Evolutionary conservation across 1,140 invertebrate genomes (phyloP), one percentile per base, ranked within the genome.

Genomic region (Megalonaias nervosa): DNA sequence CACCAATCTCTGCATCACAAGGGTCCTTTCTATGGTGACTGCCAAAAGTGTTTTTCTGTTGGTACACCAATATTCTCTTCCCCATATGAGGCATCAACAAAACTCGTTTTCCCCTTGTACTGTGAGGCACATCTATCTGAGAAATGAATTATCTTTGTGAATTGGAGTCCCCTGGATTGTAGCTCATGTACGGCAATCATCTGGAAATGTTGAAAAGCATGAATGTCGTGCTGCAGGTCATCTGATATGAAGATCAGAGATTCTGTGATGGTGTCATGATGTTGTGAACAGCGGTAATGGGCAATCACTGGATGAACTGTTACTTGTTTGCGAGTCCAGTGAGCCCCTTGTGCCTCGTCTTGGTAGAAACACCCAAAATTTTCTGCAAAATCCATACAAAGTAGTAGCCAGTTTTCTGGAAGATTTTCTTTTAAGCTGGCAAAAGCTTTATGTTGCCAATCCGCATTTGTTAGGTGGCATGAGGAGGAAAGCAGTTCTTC

Each of bases 1-100:
- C 83, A 48, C 77, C 82, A 58, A 79, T 65, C 55, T 81, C 83
- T 14, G 73, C 67, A 71, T 82, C 78, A 66, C 79, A 76, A 60
- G 81, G 78, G 5, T 81, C 83, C 65, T 82, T 84, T 1, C 83
- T 79, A 69, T 84, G 81, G 12, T 79, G 21, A 23, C 67, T 79
- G 1, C 77, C 79, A 74, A 81, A 84, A 55, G 31, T 82, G 81
- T 59, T 74, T 67, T 57, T 84, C 81, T 55, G 23, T 16, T 21
- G 48, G 56, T 60, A 77, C 31, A 19, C 82, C 80, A 60, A 73
- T 70, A 26, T 82, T 77, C 19, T 23, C 15, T 26, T 62, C 17
- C 12, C 21, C 23, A n/a, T 38, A 57, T 19, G 75, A 64, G 23
- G 60, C 17, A 62, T 82, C 74, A 23, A 59, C 65, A 75, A 84